Conservation (phyloP, 1,140 invertebrate species). For the Agraylea sexmaculata region DNA sequence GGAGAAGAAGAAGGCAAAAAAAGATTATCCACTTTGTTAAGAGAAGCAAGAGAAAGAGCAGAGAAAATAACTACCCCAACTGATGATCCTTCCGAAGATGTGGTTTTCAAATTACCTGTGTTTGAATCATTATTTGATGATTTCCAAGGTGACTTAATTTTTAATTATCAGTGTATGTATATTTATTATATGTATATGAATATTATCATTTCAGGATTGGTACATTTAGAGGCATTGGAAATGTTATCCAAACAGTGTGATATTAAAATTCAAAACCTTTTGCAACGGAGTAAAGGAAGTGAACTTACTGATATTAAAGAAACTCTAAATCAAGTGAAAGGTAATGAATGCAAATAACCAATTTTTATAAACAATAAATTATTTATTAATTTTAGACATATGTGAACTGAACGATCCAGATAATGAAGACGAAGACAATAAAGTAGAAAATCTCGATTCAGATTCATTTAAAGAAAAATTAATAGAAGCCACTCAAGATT, state of each 20-base stretch:
- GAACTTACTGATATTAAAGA: slow-evolving; percentile 58
- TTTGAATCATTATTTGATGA: slow-evolving; percentile 81
- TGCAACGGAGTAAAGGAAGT: slow-evolving; percentile 41
- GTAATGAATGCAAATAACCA: slow-evolving; percentile 23
- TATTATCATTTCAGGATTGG: slow-evolving; percentile 46
- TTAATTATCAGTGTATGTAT: neutral
- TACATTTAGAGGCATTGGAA: slow-evolving; percentile 81
- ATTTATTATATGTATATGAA: no score
- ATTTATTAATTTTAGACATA: slow-evolving; percentile 40
- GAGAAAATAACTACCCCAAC: slow-evolving; percentile 34
- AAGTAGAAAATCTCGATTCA: slow-evolving; percentile 26
- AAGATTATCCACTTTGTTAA: slow-evolving; percentile 50
- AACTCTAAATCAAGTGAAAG: slow-evolving; percentile 63
- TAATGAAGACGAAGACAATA: slow-evolving; percentile 44
- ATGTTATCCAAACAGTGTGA: slow-evolving; percentile 76
- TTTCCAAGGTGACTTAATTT: slow-evolving; percentile 51
- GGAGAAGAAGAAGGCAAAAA: slow-evolving; percentile 46
- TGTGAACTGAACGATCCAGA: slow-evolving; percentile 61
- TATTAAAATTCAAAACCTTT: slow-evolving; percentile 55
- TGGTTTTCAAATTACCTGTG: slow-evolving; percentile 50
- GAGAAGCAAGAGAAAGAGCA: slow-evolving; percentile 73
- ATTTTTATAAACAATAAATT: neutral
- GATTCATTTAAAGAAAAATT: slow-evolving; percentile 46
- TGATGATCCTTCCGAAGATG: slow-evolving; percentile 49
- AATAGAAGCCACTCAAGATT: slow-evolving; percentile 42